Conservation (phyloP, 2,888 invertebrate genomes). For the Trichopria drosophilae region DNA sequence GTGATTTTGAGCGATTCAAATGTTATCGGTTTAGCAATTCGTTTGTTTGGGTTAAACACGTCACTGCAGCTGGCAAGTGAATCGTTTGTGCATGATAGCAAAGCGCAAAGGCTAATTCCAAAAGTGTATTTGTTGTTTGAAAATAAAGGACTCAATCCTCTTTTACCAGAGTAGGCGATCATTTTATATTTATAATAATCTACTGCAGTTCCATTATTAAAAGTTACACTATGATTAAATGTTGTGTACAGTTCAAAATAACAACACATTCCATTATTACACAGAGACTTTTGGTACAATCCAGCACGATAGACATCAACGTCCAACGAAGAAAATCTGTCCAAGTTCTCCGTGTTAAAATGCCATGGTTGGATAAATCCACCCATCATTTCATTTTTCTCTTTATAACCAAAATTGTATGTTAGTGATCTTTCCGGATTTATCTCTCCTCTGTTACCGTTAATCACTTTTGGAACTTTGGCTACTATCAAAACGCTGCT, state of each 20-base stretch:
- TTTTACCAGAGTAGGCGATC: too few relatives aligned
- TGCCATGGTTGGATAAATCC: background rate
- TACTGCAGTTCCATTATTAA: slow-evolving; percentile 19
- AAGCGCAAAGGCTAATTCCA: slow-evolving; percentile 33
- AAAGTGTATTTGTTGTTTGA: too few relatives aligned
- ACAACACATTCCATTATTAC: slow-evolving; percentile 41
- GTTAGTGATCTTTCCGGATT: too few relatives aligned
- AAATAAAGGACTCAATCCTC: too few relatives aligned
- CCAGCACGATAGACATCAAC: slow-evolving; percentile 31
- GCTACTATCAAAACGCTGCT: slow-evolving; percentile 31
- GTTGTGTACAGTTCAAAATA: slow-evolving; percentile 34
- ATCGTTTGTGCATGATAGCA: slow-evolving; percentile 31
- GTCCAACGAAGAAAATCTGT: too few relatives aligned
- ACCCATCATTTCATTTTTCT: slow-evolving; percentile 9
- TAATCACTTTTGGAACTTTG: slow-evolving; percentile 32
- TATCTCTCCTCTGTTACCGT: slow-evolving; percentile 17
- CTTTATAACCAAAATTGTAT: slow-evolving; percentile 9
- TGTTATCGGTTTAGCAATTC: slow-evolving; percentile 34
- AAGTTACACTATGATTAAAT: slow-evolving; percentile 23
- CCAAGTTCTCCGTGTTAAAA: slow-evolving; percentile 3
- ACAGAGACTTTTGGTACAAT: slow-evolving; percentile 31
- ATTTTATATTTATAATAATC: too few relatives aligned
- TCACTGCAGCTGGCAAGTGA: slow-evolving; percentile 28
- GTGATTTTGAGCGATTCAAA: slow-evolving; percentile 40
- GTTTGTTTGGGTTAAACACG: slow-evolving; percentile 34